Base-by-base conservation (phyloP, 2,113 vertebrate genomes). In the Pleuronectes platessa region DNA sequence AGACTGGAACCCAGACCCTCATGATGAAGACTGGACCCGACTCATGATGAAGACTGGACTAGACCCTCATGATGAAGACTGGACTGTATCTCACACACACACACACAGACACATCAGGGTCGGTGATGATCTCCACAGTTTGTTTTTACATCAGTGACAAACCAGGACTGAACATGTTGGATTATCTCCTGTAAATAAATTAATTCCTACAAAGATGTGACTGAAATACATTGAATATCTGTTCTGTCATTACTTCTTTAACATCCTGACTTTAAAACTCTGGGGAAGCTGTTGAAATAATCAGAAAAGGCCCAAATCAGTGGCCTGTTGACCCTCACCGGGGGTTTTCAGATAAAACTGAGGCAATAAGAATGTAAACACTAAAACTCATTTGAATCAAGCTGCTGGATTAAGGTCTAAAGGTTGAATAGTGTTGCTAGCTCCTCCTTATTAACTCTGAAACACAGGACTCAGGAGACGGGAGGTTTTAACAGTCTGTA, bases 1-100 rank as follows among this genome's bases (percentile, higher is more conserved):
- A 27, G 27, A 60, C 68, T 91, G 73, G 68, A 66, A 5, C 77
- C 90, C 2, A 0, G 58, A 23, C 37, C 2, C 37, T 40, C 11
- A 1, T 3, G 71, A 68, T 0, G 49, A 42, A 2, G 53, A 51
- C 9, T 1, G 27, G 27, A 27, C 27, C 27, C 3, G 26, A 26
- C 26, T 26, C 26, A 26, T 26, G 26, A 26, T 26, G 26, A 26
- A 27, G 26, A 27, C 26, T 27, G 26, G 26, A 27, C 27, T 4
- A 5, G 27, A 31, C 27, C 0, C 27, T 31, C 27, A 31, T 31
- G 31, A 31, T 31, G 31, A 31, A 31, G 31, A 31, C 31, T 1
- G 31, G 31, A 31, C 31, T 31, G 4, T 31, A 7, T 31, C 5
- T 8, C 6, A 7, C 40, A 40, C 37, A 40, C 35, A 37, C 35